Base-by-base conservation (phyloP, 2,888 invertebrate species). In the Schrankia costaestrigalis region DNA sequence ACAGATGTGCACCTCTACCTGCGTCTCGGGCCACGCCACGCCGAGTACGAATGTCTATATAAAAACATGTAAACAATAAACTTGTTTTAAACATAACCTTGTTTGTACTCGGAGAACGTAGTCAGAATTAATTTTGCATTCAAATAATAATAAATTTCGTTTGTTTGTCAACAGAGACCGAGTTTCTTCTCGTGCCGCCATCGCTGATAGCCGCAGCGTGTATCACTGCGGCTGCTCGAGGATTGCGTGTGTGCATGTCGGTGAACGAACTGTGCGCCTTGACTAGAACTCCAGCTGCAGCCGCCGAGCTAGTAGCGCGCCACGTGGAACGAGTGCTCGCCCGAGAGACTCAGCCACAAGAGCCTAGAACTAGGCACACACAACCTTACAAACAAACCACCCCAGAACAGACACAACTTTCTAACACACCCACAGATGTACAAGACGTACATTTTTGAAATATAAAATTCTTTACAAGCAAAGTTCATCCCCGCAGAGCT, bases 141-240 rank as follows among this genome's bases (percentile, higher is more conserved):
- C 7, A n/a, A 26, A 1, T 6, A 28, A 18, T 27, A 29, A 44
- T 9, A 27, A 34, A 28, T 6, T 23, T n/a, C 14, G 12, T 51
- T 42, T 42, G 28, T 44, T 82, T 80, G 76, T 73, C 58, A 48
- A 75, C 90, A 93, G 94, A 94, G 76, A 91, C 93, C n/a, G 91
- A 91, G 52, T 91, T 94, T 63, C 90, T 93, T 45, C 88, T 91
- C 65, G 91, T 91, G 35, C 90, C 91, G 7, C 92, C 94, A 13
- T 94, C 94, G 1, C 64, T 93, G 63, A 90, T 93, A 10, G 93
- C 93, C 0, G 90, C 91, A 6, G 92, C 93, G 3, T 92, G 93
- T 64, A 89, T 94, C 33, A 90, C 91, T 24, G 92, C 93, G 0
- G 93, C 93, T 1, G 90, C 91, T 6, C 88, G 91, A 6, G 93